Evolutionary conservation across 2,797 vertebrate genomes (phyloP), one percentile per base, ranked within the genome.

Genomic region (Amniataba percoides): DNA sequence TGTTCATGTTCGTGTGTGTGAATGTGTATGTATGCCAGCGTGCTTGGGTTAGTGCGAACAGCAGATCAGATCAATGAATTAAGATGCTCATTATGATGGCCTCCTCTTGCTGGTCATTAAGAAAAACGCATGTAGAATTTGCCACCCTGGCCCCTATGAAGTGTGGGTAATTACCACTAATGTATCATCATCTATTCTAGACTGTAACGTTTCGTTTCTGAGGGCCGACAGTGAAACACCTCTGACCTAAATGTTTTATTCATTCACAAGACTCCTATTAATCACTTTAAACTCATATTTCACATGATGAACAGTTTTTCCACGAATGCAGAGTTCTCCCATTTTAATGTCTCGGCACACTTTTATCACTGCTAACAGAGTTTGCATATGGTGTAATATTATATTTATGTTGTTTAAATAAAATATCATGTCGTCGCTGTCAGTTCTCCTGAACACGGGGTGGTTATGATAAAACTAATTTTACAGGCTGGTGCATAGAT

Each of bases 141-240:
- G 95, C 95, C 95, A 95, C 95, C 93, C 91, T 95, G 95, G 95
- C 96, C 96, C 95, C 95, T 95, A 93, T 94, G 93, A 96, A 96
- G 94, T 93, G 94, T 88, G 93, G 95, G 94, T 98, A 98, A 99
- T 99, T 98, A 96, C 95, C 93, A 95, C 97, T 99, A 99, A 99
- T 99, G 95, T 86, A 96, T 97, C 96, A 99, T 98, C 94, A 94
- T 93, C 95, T 95, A 99, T 99, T 98, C 98, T 94, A 88, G 93
- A 94, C 94, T 91, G 88, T 87, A 89, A 87, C 87, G 87, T 96
- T 95, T 93, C 82, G 80, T 93, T 95, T 95, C 91, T 92, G 95
- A 95, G 95, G 95, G 96, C 96, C 94, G 94, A 89, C 93, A 88
- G 91, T 82, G 81, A 94, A 91, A 95, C 92, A 93, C 89, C 92